A percentile compares a stretch with the other conserved stretches of the same genome.
Evolutionary conservation across 2,113 vertebrate species (phyloP).

Genomic region (Emydocephalus ijimae): DNA sequence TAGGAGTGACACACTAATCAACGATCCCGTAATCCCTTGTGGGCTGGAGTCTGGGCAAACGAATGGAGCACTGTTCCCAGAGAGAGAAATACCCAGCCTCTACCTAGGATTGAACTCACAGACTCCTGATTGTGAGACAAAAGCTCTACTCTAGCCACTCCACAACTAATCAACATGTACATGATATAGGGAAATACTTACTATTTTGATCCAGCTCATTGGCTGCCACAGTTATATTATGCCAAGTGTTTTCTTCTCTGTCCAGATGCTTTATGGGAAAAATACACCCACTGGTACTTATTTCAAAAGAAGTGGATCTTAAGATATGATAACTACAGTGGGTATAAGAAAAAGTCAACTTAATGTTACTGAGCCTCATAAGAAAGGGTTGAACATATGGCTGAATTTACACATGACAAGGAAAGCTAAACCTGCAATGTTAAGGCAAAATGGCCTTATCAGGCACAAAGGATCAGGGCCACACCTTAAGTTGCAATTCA

Average conservation of each 20-base stretch:
- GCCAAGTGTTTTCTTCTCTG: conserved; percentile 77
- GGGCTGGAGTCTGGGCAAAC: too few relatives aligned
- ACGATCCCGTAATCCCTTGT: too few relatives aligned
- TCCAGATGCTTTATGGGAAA: conserved; percentile 77
- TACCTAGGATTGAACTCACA: too few relatives aligned
- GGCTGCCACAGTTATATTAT: conserved; percentile 84
- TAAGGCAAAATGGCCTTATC: not conserved
- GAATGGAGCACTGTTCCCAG: too few relatives aligned
- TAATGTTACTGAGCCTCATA: not conserved
- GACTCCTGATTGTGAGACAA: too few relatives aligned
- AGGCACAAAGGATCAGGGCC: too few relatives aligned
- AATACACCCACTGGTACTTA: conserved; percentile 74
- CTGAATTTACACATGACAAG: not conserved
- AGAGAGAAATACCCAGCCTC: too few relatives aligned
- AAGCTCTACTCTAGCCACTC: too few relatives aligned
- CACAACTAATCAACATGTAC: not conserved
- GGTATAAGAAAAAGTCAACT: conserved; percentile 28
- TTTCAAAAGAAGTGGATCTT: conserved; percentile 68
- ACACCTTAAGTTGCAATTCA: not conserved
- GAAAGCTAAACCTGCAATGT: not conserved
- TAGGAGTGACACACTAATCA: not conserved
- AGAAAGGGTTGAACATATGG: not conserved
- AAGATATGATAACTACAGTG: conserved; percentile 78
- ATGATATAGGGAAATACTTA: conserved; percentile 16
- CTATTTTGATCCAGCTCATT: conserved; percentile 73